Evolutionary conservation across 2,113 vertebrate species (phyloP).

Genomic region (Edolisoma coerulescens): DNA sequence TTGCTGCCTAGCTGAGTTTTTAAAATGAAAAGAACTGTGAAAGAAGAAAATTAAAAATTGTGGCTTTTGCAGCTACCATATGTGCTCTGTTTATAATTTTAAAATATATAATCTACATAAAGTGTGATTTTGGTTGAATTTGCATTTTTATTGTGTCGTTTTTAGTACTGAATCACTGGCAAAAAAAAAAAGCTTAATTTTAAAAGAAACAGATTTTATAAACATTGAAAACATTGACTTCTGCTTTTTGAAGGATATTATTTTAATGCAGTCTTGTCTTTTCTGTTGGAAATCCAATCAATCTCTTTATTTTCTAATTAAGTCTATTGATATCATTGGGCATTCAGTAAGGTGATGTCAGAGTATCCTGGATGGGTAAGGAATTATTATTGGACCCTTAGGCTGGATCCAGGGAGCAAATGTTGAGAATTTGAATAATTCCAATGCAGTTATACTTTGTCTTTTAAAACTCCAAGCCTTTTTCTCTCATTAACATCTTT

Average conservation of each 20-base stretch:
- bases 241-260: neutral
- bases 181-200: neutral
- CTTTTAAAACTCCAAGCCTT: neutral
- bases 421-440: neutral
- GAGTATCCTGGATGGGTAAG: neutral
- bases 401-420: neutral
- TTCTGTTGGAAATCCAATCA: neutral
- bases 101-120: neutral
- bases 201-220: neutral
- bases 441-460: neutral
- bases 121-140: constrained; percentile 29
- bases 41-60: neutral
- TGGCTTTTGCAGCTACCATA: constrained; percentile 1
- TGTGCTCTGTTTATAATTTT: constrained; percentile 12
- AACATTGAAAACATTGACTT: neutral
- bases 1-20: neutral
- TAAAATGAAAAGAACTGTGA: constrained; percentile 24
- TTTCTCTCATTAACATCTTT: neutral
- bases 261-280: neutral
- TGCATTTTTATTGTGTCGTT: neutral
- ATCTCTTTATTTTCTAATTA: neutral
- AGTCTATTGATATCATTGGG: neutral
- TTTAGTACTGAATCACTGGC: neutral
- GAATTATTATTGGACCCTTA: neutral
- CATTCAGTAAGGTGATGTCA: neutral